These are phyloP conservation scores for Xanthostigma xanthostigma DNA, from an alignment of 2,888 invertebrate species.

Conservation along the genomic window DNA sequence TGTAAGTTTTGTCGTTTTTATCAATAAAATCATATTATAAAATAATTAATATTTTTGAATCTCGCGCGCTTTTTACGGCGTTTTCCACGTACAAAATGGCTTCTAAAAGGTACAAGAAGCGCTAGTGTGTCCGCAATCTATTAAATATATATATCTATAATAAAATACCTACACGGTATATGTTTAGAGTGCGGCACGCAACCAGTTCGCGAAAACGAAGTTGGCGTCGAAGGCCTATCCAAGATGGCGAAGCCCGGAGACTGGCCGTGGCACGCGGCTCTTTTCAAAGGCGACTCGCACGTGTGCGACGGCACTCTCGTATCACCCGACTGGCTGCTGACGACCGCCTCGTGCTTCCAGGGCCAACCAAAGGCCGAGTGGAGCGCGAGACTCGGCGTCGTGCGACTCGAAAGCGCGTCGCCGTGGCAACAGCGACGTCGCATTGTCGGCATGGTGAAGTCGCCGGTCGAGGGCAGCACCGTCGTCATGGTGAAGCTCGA, in stretches of 20 bases:
- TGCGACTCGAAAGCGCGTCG: conserved; percentile 60
- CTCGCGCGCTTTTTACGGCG: too few relatives aligned
- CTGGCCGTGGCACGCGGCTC: conserved; percentile 85
- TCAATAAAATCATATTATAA: too few relatives aligned
- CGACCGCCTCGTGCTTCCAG: conserved; percentile 74
- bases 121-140: too few relatives aligned
- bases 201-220: conserved; percentile 18
- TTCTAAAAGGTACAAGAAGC: too few relatives aligned
- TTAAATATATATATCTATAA: too few relatives aligned
- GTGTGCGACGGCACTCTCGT: conserved; percentile 79
- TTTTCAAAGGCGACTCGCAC: conserved; percentile 71
- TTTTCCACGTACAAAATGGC: too few relatives aligned
- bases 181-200: conserved; percentile 26
- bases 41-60: too few relatives aligned
- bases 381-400: conserved; percentile 63
- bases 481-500: conserved; percentile 68
- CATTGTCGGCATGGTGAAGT: conserved; percentile 75
- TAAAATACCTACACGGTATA: too few relatives aligned
- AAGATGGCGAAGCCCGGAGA: conserved; percentile 68
- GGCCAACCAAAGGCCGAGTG: conserved; percentile 80
- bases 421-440: conserved; percentile 80
- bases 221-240: conserved; percentile 29
- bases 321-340: conserved; percentile 69
- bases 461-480: conserved; percentile 79
- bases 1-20: too few relatives aligned